Percentiles rank a stretch among this genome's conserved stretches.
phyloP scores from a whole-genome alignment of 2,113 vertebrate species.

The Acanthochromis polyacanthus region DNA sequence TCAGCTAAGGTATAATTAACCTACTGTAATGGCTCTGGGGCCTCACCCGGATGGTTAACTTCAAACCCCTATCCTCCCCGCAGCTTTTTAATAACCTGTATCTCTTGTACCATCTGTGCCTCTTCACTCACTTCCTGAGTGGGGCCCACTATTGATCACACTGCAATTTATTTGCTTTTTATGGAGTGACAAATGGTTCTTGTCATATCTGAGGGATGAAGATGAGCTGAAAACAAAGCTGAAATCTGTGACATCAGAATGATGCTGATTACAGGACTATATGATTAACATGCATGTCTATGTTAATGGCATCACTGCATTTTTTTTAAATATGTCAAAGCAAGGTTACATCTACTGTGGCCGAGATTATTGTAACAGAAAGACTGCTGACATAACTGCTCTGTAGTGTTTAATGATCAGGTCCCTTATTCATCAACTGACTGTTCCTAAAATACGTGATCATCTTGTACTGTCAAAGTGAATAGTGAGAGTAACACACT shows the following conservation, averaged over 20 bases:
- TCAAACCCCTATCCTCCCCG: conserved; percentile 44
- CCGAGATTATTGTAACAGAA: conserved; percentile 5
- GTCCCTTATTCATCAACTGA: conserved; percentile 67
- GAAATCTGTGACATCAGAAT: conserved; percentile 24
- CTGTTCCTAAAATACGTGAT: conserved; percentile 59
- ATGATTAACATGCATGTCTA: neutral
- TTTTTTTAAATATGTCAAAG: conserved; percentile 45
- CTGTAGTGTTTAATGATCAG: conserved; percentile 31
- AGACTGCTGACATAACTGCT: conserved; percentile 50
- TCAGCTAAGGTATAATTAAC: conserved; percentile 75
- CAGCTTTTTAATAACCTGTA: conserved; percentile 72
- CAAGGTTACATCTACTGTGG: conserved; percentile 28
- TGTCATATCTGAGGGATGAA: conserved; percentile 23
- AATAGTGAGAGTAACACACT: conserved; percentile 35
- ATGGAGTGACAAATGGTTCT: conserved; percentile 33
- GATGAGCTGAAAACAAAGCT: neutral
- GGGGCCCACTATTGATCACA: conserved; percentile 53
- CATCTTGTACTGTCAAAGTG: conserved; percentile 40
- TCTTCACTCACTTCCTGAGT: conserved; percentile 69
- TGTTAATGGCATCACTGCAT: neutral
- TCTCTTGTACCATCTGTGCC: conserved; percentile 65
- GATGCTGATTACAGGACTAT: conserved; percentile 7
- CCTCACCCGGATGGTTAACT: conserved; percentile 71
- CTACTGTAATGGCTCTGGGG: conserved; percentile 60
- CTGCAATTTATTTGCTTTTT: conserved; percentile 60